A percentile compares a stretch with the other conserved stretches of the same genome.
phyloP scores from a whole-genome alignment of 2,888 invertebrate genomes.

The Ophraella communa region DNA sequence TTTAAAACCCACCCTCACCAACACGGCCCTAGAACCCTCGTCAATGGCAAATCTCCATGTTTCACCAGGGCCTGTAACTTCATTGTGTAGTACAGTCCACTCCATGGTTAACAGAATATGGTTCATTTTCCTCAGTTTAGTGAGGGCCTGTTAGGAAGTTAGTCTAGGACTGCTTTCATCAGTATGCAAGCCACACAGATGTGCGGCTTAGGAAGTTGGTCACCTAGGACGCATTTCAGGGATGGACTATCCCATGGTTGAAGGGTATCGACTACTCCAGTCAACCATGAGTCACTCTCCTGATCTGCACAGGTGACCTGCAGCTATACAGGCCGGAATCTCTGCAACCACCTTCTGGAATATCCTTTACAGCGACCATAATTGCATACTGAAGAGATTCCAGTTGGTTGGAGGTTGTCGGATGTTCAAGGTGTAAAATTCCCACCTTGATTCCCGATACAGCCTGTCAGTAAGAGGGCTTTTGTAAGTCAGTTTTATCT shows the following conservation, averaged over 20 bases:
- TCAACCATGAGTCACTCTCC: too few species aligned
- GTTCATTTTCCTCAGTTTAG: constrained; percentile 13
- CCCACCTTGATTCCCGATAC: background rate
- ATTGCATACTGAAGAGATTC: too few species aligned
- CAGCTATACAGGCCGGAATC: too few species aligned
- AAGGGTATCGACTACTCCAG: too few species aligned
- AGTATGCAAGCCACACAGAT: background rate
- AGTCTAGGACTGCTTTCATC: background rate
- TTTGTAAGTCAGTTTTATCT: background rate
- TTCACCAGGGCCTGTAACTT: background rate
- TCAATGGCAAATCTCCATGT: constrained; percentile 3
- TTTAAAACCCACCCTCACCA: constrained; percentile 1
- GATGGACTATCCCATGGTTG: too few species aligned
- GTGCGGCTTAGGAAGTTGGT: too few species aligned
- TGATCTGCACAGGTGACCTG: too few species aligned
- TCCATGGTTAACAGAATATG: constrained; percentile 4
- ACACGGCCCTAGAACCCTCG: background rate
- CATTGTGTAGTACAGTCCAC: constrained; percentile 8
- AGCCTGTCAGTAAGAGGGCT: background rate
- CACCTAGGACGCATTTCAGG: too few species aligned
- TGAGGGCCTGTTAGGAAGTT: background rate
- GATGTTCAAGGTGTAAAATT: too few species aligned
- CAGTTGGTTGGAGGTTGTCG: too few species aligned
- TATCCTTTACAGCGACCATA: too few species aligned
- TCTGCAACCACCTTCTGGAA: too few species aligned